Base-by-base conservation (phyloP, 2,888 invertebrate genomes). In the Pseudococcus viburni region DNA sequence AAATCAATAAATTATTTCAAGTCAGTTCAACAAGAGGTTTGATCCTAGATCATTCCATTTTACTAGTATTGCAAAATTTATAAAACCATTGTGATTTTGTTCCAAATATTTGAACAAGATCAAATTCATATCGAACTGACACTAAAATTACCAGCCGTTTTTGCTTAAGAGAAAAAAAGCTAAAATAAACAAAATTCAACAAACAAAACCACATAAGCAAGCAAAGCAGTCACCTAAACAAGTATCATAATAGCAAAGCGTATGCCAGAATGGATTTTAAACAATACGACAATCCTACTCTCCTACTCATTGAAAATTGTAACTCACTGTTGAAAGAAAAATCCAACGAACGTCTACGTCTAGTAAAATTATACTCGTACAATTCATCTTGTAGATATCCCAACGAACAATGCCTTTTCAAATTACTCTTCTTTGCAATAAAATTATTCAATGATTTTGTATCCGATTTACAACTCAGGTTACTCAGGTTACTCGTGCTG, bases 371-470 rank as follows among this genome's bases (percentile, higher is more conserved):
- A 33, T 85, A 77, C 39, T 85, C 85, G 77, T 85, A 85, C 7
- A 64, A 33, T 33, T 88, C 88, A 15, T 85, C 68, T 26, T 85
- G 26, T 19, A 88, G 26, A 33, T 88, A 88, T 12, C 88, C 88
- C 39, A 88, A 85, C 22, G 88, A 88, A 68, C 88, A 84, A 17
- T 88, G 88, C 73, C 88, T 39, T 68, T 88, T 84, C 85, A 88
- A 68, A 15, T 85, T 85, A 17, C 51, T 87, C 55, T 87, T 87
- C 26, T 80, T 77, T 2, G 55, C 39, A 5, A 87, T 46, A 22
- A 68, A 68, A 48, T 77, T 87, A 42, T 12, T 22, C 9, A 17
- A 15, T 12, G 19, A 33, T 6, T 80, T 77, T 9, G 33, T 42
- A n/a, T 77, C 80, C 11, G 77, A 26, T 77, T 33, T 48, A 48